phyloP scores from a whole-genome alignment of 2,888 invertebrate species.

The Pseudanteris insignis region DNA sequence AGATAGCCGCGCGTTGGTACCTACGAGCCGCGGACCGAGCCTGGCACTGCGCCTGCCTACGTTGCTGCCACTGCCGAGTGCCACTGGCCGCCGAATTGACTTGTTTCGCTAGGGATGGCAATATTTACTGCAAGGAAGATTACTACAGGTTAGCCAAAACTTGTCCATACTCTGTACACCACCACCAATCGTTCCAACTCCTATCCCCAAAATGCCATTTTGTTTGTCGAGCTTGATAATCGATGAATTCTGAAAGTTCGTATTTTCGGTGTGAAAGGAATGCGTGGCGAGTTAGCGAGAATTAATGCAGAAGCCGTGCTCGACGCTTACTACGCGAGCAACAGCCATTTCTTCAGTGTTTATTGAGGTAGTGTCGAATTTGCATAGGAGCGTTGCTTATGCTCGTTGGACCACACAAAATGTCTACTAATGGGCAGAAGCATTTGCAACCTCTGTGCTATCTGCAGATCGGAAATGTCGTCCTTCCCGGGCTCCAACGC shows the following conservation, averaged over 20 bases:
- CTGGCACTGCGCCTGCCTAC: constrained; percentile 88
- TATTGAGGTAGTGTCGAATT: constrained; percentile 63
- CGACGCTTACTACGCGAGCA: constrained; percentile 46
- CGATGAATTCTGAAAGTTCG: constrained; percentile 20
- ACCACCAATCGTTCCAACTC: too few species aligned
- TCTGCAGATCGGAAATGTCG: constrained; percentile 55
- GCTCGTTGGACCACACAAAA: constrained; percentile 63
- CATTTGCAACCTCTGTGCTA: constrained; percentile 48
- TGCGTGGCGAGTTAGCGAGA: constrained; percentile 48
- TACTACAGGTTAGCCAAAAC: constrained; percentile 80
- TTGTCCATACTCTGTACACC: too few species aligned
- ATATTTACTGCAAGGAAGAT: constrained; percentile 94
- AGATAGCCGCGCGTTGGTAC: constrained; percentile 75
- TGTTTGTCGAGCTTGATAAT: too few species aligned
- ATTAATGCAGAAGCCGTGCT: constrained; percentile 58
- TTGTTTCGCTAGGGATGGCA: constrained; percentile 88
- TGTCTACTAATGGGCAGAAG: constrained; percentile 61
- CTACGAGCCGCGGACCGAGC: constrained; percentile 87
- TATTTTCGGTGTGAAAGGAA: constrained; percentile 43
- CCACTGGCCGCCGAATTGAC: constrained; percentile 87
- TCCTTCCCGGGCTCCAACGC: constrained; percentile 33
- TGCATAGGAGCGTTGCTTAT: constrained; percentile 62
- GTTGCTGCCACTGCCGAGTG: constrained; percentile 85
- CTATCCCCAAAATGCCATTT: too few species aligned
- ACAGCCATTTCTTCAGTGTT: constrained; percentile 60